Evolutionary conservation across 2,113 vertebrate species (phyloP).

Genomic region (Psilopogon haemacephalus): DNA sequence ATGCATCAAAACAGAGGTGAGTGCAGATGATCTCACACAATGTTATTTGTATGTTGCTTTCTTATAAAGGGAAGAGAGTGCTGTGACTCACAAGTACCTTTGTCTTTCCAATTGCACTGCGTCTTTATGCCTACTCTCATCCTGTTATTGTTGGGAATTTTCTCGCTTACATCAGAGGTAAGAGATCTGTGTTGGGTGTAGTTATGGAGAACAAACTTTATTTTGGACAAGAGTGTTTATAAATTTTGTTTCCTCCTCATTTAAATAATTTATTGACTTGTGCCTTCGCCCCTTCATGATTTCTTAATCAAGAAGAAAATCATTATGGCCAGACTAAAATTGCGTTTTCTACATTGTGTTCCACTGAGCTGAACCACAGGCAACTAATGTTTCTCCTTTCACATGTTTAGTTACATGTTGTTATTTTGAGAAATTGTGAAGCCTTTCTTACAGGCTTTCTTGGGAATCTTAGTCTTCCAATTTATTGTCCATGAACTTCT

Average conservation of each 20-base stretch:
- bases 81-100: background rate
- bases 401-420: background rate
- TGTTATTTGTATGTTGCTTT: background rate
- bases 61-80: background rate
- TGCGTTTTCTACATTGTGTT: background rate
- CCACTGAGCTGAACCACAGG: background rate
- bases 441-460: background rate
- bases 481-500: background rate
- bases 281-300: background rate
- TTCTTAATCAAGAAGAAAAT: background rate
- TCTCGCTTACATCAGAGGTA: background rate
- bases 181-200: background rate
- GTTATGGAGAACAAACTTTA: background rate
- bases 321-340: background rate
- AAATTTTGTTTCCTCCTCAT: background rate
- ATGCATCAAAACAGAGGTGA: background rate
- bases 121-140: background rate
- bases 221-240: background rate
- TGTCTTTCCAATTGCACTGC: background rate
- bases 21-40: background rate
- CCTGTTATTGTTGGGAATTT: background rate
- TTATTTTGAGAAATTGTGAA: background rate
- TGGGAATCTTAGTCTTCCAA: background rate
- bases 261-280: background rate
- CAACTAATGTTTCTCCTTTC: background rate